These are phyloP conservation scores for Oreortyx pictus DNA, from an alignment of 2,797 vertebrate species.

Conservation along the genomic window DNA sequence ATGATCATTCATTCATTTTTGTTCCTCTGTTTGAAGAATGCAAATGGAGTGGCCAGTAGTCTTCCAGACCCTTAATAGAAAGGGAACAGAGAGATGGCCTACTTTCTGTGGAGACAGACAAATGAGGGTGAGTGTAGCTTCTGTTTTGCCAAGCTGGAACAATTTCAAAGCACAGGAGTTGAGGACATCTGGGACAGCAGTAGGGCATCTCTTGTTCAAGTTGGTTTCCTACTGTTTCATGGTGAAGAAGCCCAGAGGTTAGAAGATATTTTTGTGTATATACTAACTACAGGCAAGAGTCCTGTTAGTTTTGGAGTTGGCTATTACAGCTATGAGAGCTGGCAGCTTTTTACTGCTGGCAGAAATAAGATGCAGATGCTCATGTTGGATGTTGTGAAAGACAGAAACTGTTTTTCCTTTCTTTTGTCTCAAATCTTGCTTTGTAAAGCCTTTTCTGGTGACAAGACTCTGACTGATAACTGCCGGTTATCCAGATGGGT, in stretches of 20 bases:
- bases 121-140: not conserved
- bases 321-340: not conserved
- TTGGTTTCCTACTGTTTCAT: not conserved
- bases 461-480: too few species aligned
- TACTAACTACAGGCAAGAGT: not conserved
- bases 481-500: too few species aligned
- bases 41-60: not conserved
- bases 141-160: not conserved
- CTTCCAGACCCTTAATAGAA: not conserved
- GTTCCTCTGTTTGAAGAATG: not conserved
- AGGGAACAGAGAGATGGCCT: not conserved
- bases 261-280: not conserved
- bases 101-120: not conserved
- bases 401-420: too few species aligned
- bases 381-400: not conserved
- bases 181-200: not conserved
- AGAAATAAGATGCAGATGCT: slow-evolving; percentile 38
- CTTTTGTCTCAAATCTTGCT: too few species aligned
- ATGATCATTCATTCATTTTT: not conserved
- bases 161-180: not conserved
- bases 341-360: slow-evolving; percentile 24
- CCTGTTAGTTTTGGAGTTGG: not conserved
- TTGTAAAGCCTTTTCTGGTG: too few species aligned
- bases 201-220: not conserved
- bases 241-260: not conserved